Evolutionary conservation across 2,113 vertebrate genomes (phyloP), one percentile per base, ranked within the genome.

Genomic region (Vidua macroura): DNA sequence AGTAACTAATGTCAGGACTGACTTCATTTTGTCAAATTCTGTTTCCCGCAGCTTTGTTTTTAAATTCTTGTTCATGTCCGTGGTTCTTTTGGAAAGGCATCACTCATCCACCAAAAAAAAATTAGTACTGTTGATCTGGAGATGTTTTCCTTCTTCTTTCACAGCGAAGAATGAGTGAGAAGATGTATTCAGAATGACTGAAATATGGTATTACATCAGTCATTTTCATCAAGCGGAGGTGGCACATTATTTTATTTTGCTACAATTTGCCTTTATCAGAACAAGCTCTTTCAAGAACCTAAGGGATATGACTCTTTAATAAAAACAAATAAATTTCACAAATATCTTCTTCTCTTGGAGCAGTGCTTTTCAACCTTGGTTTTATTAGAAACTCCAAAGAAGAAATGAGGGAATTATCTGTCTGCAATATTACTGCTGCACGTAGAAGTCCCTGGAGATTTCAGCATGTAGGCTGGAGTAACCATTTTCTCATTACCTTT

Each of bases 321-420:
- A 92, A 97, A 92, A 69, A 12, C 31, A 74, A 70, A 82, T 72
- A 68, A 70, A 82, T 49, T 95, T 84, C 81, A 84, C 19, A 92
- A 39, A 53, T 76, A 39, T 81, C 52, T 91, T 94, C 48, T 91
- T 92, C 53, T 88, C 28, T 91, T 94, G 48, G 66, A 67, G 8
- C 4, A 56, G 53, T 86, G 46, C 25, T 96, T 96, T 96, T 93
- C 86, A 95, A 72, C 16, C 28, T 90, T 69, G 25, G 44, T 33
- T 87, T 95, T 96, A 94, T 89, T 95, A 97, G 75, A 96, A 92
- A 31, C 39, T 94, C 79, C 62, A 67, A 14, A 14, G 44, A 91
- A 76, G 41, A 49, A 74, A 84, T 72, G 52, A 56, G 21, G 55
- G 20, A 92, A 90, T 91, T 94, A 39, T 13, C 64, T 33, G 86